These are phyloP conservation scores for Limnothrissa miodon DNA, from an alignment of 2,113 vertebrate genomes.

Conservation along the genomic window DNA sequence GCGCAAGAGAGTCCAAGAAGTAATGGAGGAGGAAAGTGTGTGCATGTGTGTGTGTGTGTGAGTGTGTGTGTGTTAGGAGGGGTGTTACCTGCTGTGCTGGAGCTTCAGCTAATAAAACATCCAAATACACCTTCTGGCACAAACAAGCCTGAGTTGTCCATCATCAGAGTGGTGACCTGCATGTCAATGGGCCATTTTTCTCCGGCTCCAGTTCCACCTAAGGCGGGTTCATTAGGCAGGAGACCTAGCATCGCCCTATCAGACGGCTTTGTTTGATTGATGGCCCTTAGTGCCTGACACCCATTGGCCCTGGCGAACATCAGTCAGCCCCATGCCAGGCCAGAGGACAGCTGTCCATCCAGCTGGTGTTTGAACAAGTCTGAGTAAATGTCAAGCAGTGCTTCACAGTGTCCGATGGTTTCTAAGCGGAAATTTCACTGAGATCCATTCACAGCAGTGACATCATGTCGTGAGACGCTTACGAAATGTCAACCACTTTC, in stretches of 20 bases:
- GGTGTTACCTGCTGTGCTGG: not conserved
- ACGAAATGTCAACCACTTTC: not conserved
- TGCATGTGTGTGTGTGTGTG: no score
- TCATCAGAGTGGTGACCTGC: not conserved
- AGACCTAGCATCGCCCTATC: not conserved
- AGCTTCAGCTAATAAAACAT: not conserved
- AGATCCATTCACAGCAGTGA: not conserved
- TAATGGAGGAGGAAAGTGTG: not conserved
- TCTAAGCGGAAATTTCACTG: not conserved
- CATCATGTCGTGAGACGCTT: not conserved
- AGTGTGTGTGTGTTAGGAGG: not conserved
- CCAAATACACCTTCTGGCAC: not conserved
- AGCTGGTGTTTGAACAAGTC: constrained; percentile 3
- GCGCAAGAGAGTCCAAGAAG: not conserved
- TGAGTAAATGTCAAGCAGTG: not conserved
- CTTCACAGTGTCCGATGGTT: not conserved
- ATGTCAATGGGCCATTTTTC: constrained; percentile 4
- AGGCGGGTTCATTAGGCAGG: not conserved
- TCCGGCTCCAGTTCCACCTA: not conserved
- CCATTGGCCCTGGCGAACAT: not conserved
- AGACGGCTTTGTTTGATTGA: not conserved
- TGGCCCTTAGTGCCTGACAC: not conserved
- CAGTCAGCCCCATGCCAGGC: not conserved
- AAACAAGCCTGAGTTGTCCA: constrained; percentile 10
- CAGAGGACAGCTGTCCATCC: constrained; percentile 12